Base-by-base conservation (phyloP, 1,140 invertebrate species). In the Trachymyrmex septentrionalis region DNA sequence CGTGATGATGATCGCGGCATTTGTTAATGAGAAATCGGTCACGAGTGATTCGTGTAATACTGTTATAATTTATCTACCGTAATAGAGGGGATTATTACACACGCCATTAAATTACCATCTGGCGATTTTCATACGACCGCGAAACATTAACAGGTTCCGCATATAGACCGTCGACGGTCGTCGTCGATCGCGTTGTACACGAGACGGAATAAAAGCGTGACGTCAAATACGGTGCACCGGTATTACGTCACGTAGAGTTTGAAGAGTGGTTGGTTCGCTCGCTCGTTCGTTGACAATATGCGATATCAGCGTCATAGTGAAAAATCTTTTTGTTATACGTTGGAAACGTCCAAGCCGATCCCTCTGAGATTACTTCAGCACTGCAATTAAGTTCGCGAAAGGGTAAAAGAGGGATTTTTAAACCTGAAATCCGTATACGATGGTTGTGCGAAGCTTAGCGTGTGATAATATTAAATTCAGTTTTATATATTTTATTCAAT, bases 161-260 rank as follows among this genome's bases (percentile, higher is more conserved):
- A 71, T 81, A 71, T 55, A 59, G 50, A 57, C 30, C 10, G 57
- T 63, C 50, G 14, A 34, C 63, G 27, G 73, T 44, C 57, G 19
- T 21, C 59, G 75, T 77, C 50, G 48, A 55, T 81, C 21, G 64
- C 77, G 50, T 57, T 44, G 6, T 38, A 24, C 50, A 81, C 66
- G 48, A 69, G 77, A 61, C 48, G 16, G 78, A 81, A 81, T 59
- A 71, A 71, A 71, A 57, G 27, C 50, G 64, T 71, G 78, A 81
- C 64, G 78, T 81, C 77, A 69, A 69, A 81, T 81, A 81, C 48
- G 30, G 53, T 81, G 21, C 64, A 81, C 48, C n/a, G 48, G 50
- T 67, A 30, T 81, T 61, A 77, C 59, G 77, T 81, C 63, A 69
- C 63, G 77, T 57, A 57, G 27, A n/a, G 27, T 34, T 73, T 73